Evolutionary conservation across 2,888 invertebrate species (phyloP), one percentile per base, ranked within the genome.

Genomic region (Creontiades dilutus): DNA sequence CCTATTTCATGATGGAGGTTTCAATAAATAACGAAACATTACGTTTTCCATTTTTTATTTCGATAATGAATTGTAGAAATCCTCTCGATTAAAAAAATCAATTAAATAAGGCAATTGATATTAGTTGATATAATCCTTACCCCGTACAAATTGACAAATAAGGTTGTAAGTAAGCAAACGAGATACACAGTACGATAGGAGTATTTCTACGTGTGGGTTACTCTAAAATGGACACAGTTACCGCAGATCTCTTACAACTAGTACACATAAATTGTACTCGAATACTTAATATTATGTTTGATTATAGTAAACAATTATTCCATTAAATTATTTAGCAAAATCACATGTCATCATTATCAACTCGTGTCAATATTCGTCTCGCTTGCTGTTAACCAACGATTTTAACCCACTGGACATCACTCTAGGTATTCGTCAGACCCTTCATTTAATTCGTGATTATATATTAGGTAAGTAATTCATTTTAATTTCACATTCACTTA

Each of bases 181-280:
- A 68, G 68, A 61, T 14, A 61, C 19, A 68, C 68, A 68, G 68
- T 23, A 68, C 68, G 19, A 68, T 68, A 68, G 27, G 68, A 68
- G 27, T 68, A 61, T 61, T 61, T 68, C 68, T 68, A 68, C 68
- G 19, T 23, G 68, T 68, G 68, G 68, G 68, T 68, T 68, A 68
- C 27, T 68, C 68, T 68, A 68, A n/a, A 68, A 68, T 68, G 68
- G 68, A 68, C 68, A 68, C 68, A 23, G 27, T 23, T 68, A 52
- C 52, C n/a, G 19, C 57, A 16, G 57, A 57, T 57, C 16, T n/a
- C 57, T 57, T 57, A 57, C 57, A 57, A 57, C 57, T 16, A 57
- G 57, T 57, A 57, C 57, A 16, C 57, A 57, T 57, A 57, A n/a
- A 57, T 57, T 57, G 57, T 57, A 57, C 57, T 57, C 57, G 37